A percentile compares a stretch with the other conserved stretches of the same genome.
phyloP scores from a whole-genome alignment of 2,888 invertebrate species.

The Pantelozetes paolii region DNA sequence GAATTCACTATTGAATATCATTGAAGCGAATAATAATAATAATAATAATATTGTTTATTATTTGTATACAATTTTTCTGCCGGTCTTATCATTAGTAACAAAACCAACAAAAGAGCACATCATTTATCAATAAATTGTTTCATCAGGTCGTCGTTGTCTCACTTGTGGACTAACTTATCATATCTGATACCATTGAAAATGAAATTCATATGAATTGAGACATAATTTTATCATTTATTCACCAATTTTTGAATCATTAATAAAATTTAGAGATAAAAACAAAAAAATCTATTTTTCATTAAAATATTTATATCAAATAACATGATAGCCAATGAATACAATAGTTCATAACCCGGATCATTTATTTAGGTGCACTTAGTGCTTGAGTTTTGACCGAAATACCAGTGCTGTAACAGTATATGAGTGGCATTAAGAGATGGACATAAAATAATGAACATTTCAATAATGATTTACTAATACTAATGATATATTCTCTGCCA shows the following conservation, averaged over 20 bases:
- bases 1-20: neutral
- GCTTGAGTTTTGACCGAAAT: neutral
- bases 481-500: neutral
- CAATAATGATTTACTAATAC: neutral
- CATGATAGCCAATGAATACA: no score
- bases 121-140: conserved; percentile 22
- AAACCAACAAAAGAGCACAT: conserved; percentile 21
- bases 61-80: neutral
- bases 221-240: no score
- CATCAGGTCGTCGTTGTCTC: conserved; percentile 10
- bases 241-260: neutral
- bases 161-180: conserved; percentile 8
- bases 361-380: neutral
- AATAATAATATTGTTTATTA: conserved; percentile 23
- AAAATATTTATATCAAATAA: neutral
- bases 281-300: neutral
- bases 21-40: conserved; percentile 17
- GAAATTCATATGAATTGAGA: no score
- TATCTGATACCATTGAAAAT: no score
- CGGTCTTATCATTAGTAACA: neutral
- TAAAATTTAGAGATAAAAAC: neutral
- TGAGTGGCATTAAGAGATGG: neutral
- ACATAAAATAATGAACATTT: neutral
- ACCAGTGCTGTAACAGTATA: neutral
- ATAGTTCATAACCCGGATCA: neutral